Percentiles rank a stretch among this genome's conserved stretches.
phyloP scores from a whole-genome alignment of 2,797 vertebrate genomes.

The Lerista edwardsae region DNA sequence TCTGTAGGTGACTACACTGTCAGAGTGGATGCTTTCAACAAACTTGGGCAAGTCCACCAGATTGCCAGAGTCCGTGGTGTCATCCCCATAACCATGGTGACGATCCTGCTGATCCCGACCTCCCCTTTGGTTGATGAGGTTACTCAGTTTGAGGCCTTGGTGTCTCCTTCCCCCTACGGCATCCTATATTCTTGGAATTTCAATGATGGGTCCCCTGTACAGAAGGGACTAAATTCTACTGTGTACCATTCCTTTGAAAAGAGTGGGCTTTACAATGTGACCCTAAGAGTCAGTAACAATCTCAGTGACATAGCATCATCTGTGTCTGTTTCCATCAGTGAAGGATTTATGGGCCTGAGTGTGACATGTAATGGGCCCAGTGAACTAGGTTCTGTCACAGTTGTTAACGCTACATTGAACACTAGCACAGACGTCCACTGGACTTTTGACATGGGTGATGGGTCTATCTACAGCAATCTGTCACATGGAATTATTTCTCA shows the following conservation, averaged over 20 bases:
- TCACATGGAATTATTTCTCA: slow-evolving; percentile 66
- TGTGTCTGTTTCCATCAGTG: slow-evolving; percentile 69
- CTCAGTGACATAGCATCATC: slow-evolving; percentile 63
- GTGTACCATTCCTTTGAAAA: slow-evolving; percentile 66
- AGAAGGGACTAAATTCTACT: slow-evolving; percentile 45
- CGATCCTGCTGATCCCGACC: slow-evolving; percentile 57
- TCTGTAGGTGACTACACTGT: slow-evolving; percentile 76
- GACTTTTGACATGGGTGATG: slow-evolving; percentile 83
- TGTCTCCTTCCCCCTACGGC: slow-evolving; percentile 61
- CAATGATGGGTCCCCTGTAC: slow-evolving; percentile 65
- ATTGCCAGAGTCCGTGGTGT: slow-evolving; percentile 63
- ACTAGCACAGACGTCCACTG: slow-evolving; percentile 74
- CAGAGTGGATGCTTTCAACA: slow-evolving; percentile 71
- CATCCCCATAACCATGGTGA: slow-evolving; percentile 65
- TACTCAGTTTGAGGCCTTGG: slow-evolving; percentile 69
- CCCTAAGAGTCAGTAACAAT: slow-evolving; percentile 73
- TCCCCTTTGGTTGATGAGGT: slow-evolving; percentile 60
- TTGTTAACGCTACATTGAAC: slow-evolving; percentile 69
- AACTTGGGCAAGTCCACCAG: slow-evolving; percentile 57
- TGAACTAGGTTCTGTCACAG: slow-evolving; percentile 68
- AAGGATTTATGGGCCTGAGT: slow-evolving; percentile 73
- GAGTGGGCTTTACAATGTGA: slow-evolving; percentile 77
- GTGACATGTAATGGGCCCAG: slow-evolving; percentile 65
- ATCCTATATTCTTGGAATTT: slow-evolving; percentile 78
- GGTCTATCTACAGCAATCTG: slow-evolving; percentile 60